Evolutionary conservation across 1,140 invertebrate species (phyloP).

Genomic region (Dufourea novaeangliae): DNA sequence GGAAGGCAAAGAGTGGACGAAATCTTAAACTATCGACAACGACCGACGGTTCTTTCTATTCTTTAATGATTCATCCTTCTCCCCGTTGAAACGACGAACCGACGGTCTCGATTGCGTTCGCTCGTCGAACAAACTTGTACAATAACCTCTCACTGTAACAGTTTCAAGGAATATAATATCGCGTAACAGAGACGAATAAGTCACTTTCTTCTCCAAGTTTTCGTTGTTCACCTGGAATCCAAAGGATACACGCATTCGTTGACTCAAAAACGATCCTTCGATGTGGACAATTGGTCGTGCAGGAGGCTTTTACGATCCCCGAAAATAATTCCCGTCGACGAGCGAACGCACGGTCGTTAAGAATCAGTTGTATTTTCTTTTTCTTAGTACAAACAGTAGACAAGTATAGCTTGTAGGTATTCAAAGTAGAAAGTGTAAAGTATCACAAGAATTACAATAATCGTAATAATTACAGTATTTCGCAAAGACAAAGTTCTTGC

Average conservation of each 20-base stretch:
- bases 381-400: conserved; percentile 66
- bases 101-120: conserved; percentile 57
- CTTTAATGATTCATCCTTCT: background rate
- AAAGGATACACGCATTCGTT: conserved; percentile 62
- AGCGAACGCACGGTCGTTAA: conserved; percentile 54
- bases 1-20: conserved; percentile 74
- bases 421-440: conserved; percentile 79
- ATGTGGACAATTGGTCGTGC: conserved; percentile 70
- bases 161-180: background rate
- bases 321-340: conserved; percentile 38
- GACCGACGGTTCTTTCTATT: conserved; percentile 22
- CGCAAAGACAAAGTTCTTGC: conserved; percentile 54
- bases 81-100: conserved; percentile 15
- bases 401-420: conserved; percentile 72
- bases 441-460: conserved; percentile 78
- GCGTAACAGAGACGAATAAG: background rate
- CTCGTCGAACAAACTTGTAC: conserved; percentile 55
- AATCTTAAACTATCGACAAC: conserved; percentile 65
- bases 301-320: background rate
- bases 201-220: conserved; percentile 30
- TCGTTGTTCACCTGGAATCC: conserved; percentile 59
- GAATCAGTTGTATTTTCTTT: conserved; percentile 37
- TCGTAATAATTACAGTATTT: conserved; percentile 68
- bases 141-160: background rate
- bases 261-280: conserved; percentile 62